Evolutionary conservation across 1,140 invertebrate genomes (phyloP), one percentile per base, ranked within the genome.

Genomic region (Zaprionus capensis): DNA sequence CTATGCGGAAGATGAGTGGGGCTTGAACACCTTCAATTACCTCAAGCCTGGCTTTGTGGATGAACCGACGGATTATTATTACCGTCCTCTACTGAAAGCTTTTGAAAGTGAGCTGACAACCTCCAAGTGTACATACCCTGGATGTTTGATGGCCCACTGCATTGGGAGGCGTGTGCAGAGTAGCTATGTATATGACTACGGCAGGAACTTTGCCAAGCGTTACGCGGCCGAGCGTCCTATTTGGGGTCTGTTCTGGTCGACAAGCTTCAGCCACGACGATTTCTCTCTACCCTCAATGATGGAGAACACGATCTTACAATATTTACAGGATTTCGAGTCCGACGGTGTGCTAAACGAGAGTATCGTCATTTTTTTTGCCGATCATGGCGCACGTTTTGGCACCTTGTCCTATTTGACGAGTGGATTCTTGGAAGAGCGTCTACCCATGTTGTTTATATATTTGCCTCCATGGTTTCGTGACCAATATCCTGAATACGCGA

Each of bases 341-440:
- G 93, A 93, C 4, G 94, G 95, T 0, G 93, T 95, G 4, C 91
- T 96, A 46, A 94, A 96, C 20, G 94, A 95, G 57, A 95, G 95
- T 0, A 93, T 96, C 77, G 87, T 99, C 0, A 94, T 99, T 22
- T 95, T 99, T 26, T 94, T 98, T 76, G 98, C 97, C 76, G 98
- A 99, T 92, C 98, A 99, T 92, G 98, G 98, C 0, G 96, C 97
- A 81, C 93, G 98, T 20, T 99, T 96, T 94, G 98, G 98, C 5
- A 92, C 93, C 4, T 95, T 98, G 20, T 91, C 96, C 46, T 90
- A 94, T 55, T 58, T 92, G 24, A 24, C 66, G 78, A 95, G 96
- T 65, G 98, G 98, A 0, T 96, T 85, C 95, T 90, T 94, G 97
- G 98, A 99, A 92, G 97, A 98, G 92, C 93, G 98, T 56, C 92